Evolutionary conservation across 2,888 invertebrate species (phyloP), one percentile per base, ranked within the genome.

Genomic region (Tipula lateralis): DNA sequence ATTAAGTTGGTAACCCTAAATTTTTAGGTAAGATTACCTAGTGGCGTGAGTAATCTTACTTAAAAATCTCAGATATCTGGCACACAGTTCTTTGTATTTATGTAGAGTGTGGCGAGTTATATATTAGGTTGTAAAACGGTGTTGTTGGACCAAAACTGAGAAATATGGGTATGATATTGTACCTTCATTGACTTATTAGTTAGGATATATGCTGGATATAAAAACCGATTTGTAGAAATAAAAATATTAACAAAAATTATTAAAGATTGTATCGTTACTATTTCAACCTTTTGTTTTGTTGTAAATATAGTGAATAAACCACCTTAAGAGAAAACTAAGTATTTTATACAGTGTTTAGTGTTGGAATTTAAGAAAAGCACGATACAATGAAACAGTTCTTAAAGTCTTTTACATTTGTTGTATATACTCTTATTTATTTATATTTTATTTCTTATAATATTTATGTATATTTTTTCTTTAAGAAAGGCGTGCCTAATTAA

Each of bases 401-500:
- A n/a, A n/a, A 66, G 66, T 66, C 13, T 66, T n/a, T n/a, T 66
- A 24, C 9, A 7, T 66, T 24, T 66, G 66, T 66, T 66, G 24
- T 44, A n/a, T n/a, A n/a, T n/a, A 44, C 9, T 66, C 66, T 66
- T 66, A 66, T 66, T 66, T 66, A 66, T 66, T 66, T 66, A 24
- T 66, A 2, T 50, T 32, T 36, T 36, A 36, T 44, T 44, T 66
- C 66, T 66, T 66, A 24, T 66, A 66, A 66, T 66, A 66, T 66
- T 66, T 66, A 66, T 44, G n/a, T 44, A 44, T 44, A 44, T 44
- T 4, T n/a, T 82, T 32, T 29, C 39, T 83, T 39, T 29, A 44
- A 29, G 36, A 39, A 19, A 36, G 86, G 86, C 86, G 86, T 86
- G 86, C 83, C 85, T 84, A 86, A 84, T 85, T 85, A 84, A 85